Conservation (phyloP, 2,888 invertebrate species). For the Diadegma fenestrale region DNA sequence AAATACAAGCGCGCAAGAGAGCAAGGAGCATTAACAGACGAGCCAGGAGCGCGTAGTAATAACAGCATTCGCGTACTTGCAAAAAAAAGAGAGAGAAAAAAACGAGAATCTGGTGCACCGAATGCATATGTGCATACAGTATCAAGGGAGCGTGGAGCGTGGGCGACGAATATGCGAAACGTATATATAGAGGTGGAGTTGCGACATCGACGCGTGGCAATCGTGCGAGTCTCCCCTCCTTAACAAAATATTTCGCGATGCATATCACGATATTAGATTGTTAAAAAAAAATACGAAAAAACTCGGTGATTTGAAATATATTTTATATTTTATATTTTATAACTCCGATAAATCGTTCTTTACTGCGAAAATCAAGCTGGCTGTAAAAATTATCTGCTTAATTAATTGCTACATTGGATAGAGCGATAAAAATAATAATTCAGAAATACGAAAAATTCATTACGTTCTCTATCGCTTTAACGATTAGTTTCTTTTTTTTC, state of each 20-base stretch:
- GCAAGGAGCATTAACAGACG: constrained; percentile 27
- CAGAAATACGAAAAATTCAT: neutral
- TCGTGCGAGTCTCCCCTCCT: constrained; percentile 45
- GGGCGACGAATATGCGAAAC: constrained; percentile 59
- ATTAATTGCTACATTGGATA: neutral
- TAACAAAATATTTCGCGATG: constrained; percentile 44
- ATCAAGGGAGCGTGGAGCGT: constrained; percentile 56
- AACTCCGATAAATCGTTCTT: constrained; percentile 8
- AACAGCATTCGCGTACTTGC: constrained; percentile 42
- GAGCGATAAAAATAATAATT: neutral
- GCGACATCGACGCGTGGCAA: constrained; percentile 61
- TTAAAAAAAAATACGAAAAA: constrained; percentile 3
- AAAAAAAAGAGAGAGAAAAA: constrained; percentile 12
- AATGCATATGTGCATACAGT: constrained; percentile 23
- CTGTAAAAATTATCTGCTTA: neutral
- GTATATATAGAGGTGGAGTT: constrained; percentile 55
- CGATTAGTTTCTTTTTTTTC: neutral
- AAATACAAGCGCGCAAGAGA: neutral
- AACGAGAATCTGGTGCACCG: constrained; percentile 45
- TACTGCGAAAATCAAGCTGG: neutral
- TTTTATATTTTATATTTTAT: neutral
- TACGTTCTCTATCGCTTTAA: neutral
- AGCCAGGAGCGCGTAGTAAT: constrained; percentile 34
- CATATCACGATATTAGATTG: constrained; percentile 20
- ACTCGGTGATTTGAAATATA: neutral